Base-by-base conservation (phyloP, 2,113 vertebrate species). In the Tiliqua scincoides region DNA sequence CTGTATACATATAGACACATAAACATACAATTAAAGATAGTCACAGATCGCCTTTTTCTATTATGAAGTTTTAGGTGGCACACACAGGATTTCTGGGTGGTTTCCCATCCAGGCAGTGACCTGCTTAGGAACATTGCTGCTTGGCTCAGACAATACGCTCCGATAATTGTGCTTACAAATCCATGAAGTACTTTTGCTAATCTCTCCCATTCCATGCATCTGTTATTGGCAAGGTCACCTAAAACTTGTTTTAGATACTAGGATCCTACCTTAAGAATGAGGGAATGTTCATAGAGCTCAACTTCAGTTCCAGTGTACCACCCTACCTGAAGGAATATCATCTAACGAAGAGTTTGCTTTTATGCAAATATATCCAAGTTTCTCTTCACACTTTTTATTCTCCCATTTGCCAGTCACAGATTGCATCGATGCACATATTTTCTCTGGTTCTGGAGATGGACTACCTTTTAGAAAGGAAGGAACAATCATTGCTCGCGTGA, bases 331-430 rank as follows among this genome's bases (percentile, higher is more conserved):
- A 71, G 90, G 21, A n/a, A 91, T 73, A 57, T 87, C 27, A 85
- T 95, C 92, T 87, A 90, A 75, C n/a, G 97, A 97, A 1, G 94
- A 94, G 83, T 98, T 99, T 88, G 96, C 97, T 91, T 97, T 98
- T 70, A 98, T 97, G 88, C 99, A 99, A 91, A 99, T 97, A 82
- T 99, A 99, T 85, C 98, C 99, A 59, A 97, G 93, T 90, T 97
- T 99, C 90, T 93, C 95, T 62, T 91, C 91, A 91, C 99, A 99
- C 3, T 74, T 17, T 2, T 88, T 89, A 91, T 96, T 98, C 88
- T 98, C 98, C 99, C 99, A 99, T 87, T 98, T 99, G 2, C 97
- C 98, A 6, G 97, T 98, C 23, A 91, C 96, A 25, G 98, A 94
- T 89, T 98, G 98, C 32, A 99, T 93, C 4, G 95, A 96, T 25